Percentiles rank a stretch among this genome's conserved stretches.
phyloP scores from a whole-genome alignment of 2,888 invertebrate species.

The Drosophila anceps region DNA sequence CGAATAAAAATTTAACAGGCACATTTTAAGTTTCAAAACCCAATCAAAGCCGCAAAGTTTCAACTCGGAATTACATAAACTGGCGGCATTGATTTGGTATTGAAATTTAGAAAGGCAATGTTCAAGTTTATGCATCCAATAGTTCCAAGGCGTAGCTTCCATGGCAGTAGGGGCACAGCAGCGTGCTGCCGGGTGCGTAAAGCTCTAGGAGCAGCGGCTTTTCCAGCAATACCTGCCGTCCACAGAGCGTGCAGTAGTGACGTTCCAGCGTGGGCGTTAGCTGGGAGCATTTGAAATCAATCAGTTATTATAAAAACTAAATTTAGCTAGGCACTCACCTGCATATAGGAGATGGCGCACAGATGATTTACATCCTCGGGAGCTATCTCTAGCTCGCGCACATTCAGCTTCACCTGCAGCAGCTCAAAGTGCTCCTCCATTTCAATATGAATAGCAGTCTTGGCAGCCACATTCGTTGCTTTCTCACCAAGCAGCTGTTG shows the following conservation, averaged over 20 bases:
- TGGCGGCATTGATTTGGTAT: conserved; percentile 27
- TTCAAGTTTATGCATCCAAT: conserved; percentile 50
- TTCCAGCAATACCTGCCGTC: conserved; percentile 62
- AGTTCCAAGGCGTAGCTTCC: conserved; percentile 48
- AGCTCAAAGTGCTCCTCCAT: conserved; percentile 40
- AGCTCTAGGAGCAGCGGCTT: conserved; percentile 67
- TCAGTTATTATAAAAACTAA: no score
- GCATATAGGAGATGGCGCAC: conserved; percentile 77
- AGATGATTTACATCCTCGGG: background rate
- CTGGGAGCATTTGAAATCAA: conserved; percentile 21
- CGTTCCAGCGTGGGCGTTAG: conserved; percentile 66
- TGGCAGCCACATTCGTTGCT: background rate
- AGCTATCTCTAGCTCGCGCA: background rate
- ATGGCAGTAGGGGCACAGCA: conserved; percentile 61
- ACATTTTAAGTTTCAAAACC: conserved; percentile 32
- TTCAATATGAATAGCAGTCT: conserved; percentile 32
- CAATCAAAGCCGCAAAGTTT: conserved; percentile 21
- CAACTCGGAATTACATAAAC: background rate
- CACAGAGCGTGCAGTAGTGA: conserved; percentile 76
- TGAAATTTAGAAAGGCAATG: conserved; percentile 39
- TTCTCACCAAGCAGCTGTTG: conserved; percentile 12
- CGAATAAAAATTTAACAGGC: conserved; percentile 41
- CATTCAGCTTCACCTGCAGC: conserved; percentile 31
- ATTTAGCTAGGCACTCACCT: no score
- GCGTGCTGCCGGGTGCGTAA: conserved; percentile 48